Evolutionary conservation across 2,888 invertebrate species (phyloP).

Genomic region (Buathra laborator): DNA sequence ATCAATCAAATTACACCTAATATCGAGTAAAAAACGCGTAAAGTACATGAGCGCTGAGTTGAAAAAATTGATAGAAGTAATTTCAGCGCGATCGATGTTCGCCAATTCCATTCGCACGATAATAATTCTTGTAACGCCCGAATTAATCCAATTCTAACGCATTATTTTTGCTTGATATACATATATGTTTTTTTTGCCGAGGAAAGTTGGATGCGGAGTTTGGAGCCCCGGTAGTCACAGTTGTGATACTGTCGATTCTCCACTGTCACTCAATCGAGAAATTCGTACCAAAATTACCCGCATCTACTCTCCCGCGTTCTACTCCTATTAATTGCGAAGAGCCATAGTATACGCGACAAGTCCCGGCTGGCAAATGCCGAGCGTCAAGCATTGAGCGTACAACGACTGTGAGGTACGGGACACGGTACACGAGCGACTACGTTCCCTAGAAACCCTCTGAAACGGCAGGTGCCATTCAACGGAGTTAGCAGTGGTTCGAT

Average conservation of each 20-base stretch:
- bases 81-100: too few relatives aligned
- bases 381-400: not conserved
- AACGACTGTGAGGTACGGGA: not conserved
- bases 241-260: conserved; percentile 16
- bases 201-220: too few relatives aligned
- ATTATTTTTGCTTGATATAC: too few relatives aligned
- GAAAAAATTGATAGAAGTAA: too few relatives aligned
- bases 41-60: too few relatives aligned
- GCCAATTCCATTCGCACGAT: too few relatives aligned
- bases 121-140: too few relatives aligned
- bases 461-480: conserved; percentile 54
- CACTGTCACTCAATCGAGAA: conserved; percentile 31
- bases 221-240: too few relatives aligned
- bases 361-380: conserved; percentile 35
- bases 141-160: too few relatives aligned
- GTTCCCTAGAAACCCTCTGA: conserved; percentile 43
- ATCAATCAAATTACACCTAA: too few relatives aligned
- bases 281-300: conserved; percentile 29
- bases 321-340: conserved; percentile 51
- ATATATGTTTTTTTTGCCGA: too few relatives aligned
- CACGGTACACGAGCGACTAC: conserved; percentile 15
- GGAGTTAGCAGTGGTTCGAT: conserved; percentile 57
- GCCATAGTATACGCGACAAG: not conserved
- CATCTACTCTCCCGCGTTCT: conserved; percentile 1
- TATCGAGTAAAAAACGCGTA: too few relatives aligned